Base-by-base conservation (phyloP, 2,113 vertebrate genomes). In the Lophius piscatorius region DNA sequence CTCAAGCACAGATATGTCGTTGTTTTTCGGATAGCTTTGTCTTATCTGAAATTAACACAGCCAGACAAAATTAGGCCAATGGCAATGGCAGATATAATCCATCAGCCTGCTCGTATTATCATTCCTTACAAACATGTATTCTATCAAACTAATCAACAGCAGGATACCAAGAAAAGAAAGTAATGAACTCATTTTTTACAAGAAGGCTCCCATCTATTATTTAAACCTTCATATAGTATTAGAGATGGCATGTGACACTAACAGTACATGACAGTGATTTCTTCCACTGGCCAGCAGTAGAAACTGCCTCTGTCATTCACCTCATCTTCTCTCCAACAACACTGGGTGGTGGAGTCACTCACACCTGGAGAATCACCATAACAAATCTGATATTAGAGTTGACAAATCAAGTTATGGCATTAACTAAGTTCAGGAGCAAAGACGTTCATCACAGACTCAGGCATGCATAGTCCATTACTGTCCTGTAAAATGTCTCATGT, bases 171-270 rank as follows among this genome's bases (percentile, higher is more conserved):
- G n/a, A 12, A 5, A 21, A 36, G 52, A 52, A 40, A 57, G 28
- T 34, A 35, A 17, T 3, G 9, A 20, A 5, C 28, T 60, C 38
- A 46, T 54, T 69, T 65, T 61, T 47, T 65, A 40, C 40, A 56
- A n/a, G 42, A 48, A 57, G 63, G 31, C 64, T 45, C 55, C 76
- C 63, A 61, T 54, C 45, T 50, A 66, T 22, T 31, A 67, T 63
- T 66, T 63, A 66, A 56, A 70, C 35, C 1, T 36, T 48, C 65
- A 45, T 42, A 44, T 50, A 59, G 58, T 51, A 55, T 70, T 66
- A 67, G 46, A 5, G 16, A 55, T 42, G 65, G 22, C 47, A 58
- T 60, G 61, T 66, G 35, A 77, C 66, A 77, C 55, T 83, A 83
- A 74, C 61, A 45, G 29, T 26, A 49, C 26, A 39, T 74, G 73